Base-by-base conservation (phyloP, 2,113 vertebrate genomes). In the Silurus asotus region DNA sequence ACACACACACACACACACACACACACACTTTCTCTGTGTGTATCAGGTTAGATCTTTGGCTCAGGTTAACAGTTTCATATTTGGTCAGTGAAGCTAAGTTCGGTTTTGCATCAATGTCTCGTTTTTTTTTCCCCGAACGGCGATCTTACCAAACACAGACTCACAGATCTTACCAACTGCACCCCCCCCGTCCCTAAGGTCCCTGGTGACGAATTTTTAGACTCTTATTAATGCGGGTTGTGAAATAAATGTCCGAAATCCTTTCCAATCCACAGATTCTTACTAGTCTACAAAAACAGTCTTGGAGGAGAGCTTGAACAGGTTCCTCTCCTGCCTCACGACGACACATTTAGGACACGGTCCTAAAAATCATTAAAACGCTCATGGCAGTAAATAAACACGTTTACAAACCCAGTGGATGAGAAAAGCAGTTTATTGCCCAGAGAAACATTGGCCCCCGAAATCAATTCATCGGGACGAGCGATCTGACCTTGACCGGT, bases 1-100 rank as follows among this genome's bases (percentile, higher is more conserved):
- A 70, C 84, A 86, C 82, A 69, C 45, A 80, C 84, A 86, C 88
- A 87, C 82, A 89, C 70, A 85, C 85, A 89, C 5, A 84, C 82
- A 89, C 70, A 85, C 85, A 89, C 5, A 84, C 78, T 23, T 78
- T 55, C 56, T 86, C 67, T 65, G 87, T 84, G 77, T 64, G 87
- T 55, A 85, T 88, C 78, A 61, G 51, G 87, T 85, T 85, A 37
- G 72, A 48, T 67, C 51, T 77, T 85, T 88, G 83, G 83, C 78
- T 85, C 61, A 23, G 23, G 20, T 17, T 28, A 55, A 28, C 28
- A 82, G 72, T 81, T 85, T 85, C 79, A 80, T 72, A 79, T 87
- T 87, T 23, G 4, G 53, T 53, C 48, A 51, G 53, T 6, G n/a
- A 70, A 37, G 87, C 79, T 84, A 88, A 85, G 84, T 76, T 80